These are phyloP conservation scores for Cebuella pygmaea DNA, from an alignment of 2,797 vertebrate species.

Conservation along the genomic window DNA sequence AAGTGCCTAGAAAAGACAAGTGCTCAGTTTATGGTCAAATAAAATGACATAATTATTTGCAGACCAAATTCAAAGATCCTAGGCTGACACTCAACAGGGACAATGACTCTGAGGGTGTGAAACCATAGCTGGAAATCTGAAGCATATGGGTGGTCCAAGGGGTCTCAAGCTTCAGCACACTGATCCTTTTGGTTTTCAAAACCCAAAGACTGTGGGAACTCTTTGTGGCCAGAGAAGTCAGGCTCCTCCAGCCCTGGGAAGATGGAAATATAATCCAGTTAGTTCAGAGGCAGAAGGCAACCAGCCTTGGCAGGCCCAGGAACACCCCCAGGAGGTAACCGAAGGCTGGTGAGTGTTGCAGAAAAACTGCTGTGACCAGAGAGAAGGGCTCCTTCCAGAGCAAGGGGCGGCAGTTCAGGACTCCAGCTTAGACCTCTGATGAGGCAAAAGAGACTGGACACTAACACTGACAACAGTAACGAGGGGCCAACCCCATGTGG, in stretches of 20 bases:
- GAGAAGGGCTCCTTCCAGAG: neutral
- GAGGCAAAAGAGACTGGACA: accelerated
- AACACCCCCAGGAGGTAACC: neutral
- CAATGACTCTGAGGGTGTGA: neutral
- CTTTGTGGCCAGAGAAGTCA: neutral
- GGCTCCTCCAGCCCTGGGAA: neutral
- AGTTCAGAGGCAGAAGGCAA: neutral
- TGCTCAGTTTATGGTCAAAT: neutral
- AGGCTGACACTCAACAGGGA: neutral
- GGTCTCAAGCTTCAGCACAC: neutral
- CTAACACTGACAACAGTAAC: accelerated
- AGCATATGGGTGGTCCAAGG: neutral
- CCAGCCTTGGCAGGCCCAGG: neutral
- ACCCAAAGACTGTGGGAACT: neutral
- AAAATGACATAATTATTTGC: neutral
- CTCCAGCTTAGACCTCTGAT: neutral
- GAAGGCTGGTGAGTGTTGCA: neutral
- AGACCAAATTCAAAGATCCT: neutral
- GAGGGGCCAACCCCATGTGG: accelerated
- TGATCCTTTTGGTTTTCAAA: neutral
- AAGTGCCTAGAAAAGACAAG: neutral
- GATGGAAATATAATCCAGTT: neutral
- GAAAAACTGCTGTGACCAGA: neutral
- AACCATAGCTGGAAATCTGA: neutral
- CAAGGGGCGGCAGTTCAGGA: neutral